Evolutionary conservation across 1,140 invertebrate species (phyloP).

Genomic region (Macrocentrus cingulum): DNA sequence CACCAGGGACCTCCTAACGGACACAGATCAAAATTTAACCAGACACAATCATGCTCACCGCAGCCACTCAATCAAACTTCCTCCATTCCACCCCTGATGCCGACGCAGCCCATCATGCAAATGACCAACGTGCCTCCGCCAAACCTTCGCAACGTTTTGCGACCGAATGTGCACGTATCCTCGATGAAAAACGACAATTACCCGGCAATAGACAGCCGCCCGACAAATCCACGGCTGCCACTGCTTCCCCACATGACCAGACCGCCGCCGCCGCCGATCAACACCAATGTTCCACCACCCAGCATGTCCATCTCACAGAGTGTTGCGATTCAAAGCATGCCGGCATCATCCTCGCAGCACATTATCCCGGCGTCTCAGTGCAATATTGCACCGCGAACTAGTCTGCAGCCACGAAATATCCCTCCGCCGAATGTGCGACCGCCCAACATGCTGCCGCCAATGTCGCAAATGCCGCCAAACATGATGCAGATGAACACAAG

Average conservation of each 20-base stretch:
- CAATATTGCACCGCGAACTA: constrained; percentile 34
- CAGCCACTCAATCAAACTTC: constrained; percentile 38
- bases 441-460: constrained; percentile 49
- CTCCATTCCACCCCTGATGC: constrained; percentile 43
- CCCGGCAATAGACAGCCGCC: constrained; percentile 36
- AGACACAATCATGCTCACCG: constrained; percentile 34
- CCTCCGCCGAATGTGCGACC: constrained; percentile 60
- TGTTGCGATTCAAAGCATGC: constrained; percentile 35
- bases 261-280: constrained; percentile 43
- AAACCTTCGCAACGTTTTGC: constrained; percentile 38
- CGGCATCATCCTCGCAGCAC: constrained; percentile 42
- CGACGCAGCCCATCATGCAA: constrained; percentile 47
- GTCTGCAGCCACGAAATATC: constrained; percentile 52
- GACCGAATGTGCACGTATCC: constrained; percentile 44
- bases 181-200: constrained; percentile 42
- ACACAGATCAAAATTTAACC: constrained; percentile 37
- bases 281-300: constrained; percentile 52
- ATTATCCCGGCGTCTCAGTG: constrained; percentile 50
- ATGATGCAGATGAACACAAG: constrained; percentile 49
- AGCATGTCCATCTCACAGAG: constrained; percentile 41
- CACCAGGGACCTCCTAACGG: constrained; percentile 40
- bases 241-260: constrained; percentile 50
- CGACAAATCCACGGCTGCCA: constrained; percentile 39
- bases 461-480: constrained; percentile 51
- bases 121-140: constrained; percentile 47